Evolutionary conservation across 2,113 vertebrate genomes (phyloP), one percentile per base, ranked within the genome.

Genomic region (Eulemur macaco): DNA sequence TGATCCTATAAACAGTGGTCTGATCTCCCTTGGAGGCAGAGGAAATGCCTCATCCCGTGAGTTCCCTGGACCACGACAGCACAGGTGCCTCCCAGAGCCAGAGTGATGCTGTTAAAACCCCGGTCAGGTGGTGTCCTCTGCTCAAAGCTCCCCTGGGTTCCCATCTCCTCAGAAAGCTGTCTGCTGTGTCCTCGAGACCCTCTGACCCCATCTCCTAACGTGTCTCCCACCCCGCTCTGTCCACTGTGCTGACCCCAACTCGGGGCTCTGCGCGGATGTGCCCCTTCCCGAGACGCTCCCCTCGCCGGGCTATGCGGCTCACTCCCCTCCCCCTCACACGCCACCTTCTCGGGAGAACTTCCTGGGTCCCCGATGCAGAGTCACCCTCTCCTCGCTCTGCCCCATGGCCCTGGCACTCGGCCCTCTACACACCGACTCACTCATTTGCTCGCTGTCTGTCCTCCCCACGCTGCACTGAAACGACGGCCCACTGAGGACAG

Each of bases 51-150:
- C 23, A 4, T 25, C 23, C 45, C 11, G 56, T 13, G 23, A 34
- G 11, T 39, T 15, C 42, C 80, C 13, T 0, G 6, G 45, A 50
- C 42, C 12, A 20, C 3, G 42, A 42, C 42, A 0, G 39, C 27
- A 2, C 2, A 29, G 37, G 10, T 9, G 3, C 60, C 39, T 20
- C 23, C 68, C 0, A 0, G 2, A 34, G 45, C 69, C 76, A 29
- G 17, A 27, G 52, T 5, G 12, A 15, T 8, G n/a, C 56, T 14
- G 29, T 20, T 11, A 13, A 45, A 42, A 12, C 8, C n/a, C 29
- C 3, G 0, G 4, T 34, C 20, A 3, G 18, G 6, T 5, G 0
- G 9, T 39, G 27, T 34, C 27, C 42, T 37, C 63, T 12, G 2
- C 37, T 27, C 42, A 31, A 71, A 63, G 42, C 54, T 8, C 13